Conservation (phyloP, 1,140 invertebrate genomes). For the Zaprionus africanus region DNA sequence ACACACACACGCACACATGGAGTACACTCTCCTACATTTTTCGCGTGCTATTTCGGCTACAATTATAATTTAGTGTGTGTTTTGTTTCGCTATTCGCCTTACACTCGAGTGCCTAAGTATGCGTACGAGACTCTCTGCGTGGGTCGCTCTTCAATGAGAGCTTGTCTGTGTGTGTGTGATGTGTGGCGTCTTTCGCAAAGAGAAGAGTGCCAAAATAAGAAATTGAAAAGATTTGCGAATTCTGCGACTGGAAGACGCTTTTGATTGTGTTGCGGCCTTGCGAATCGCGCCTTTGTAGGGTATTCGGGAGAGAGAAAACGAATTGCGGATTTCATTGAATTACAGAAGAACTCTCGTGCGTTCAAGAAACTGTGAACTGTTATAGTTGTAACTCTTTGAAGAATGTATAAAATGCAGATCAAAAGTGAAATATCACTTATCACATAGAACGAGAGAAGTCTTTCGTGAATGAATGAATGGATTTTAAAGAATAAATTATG, state of each 20-base stretch:
- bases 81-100: slow-evolving; percentile 43
- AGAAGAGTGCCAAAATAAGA: slow-evolving; percentile 7
- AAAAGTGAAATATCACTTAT: background rate
- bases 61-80: slow-evolving; percentile 50
- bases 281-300: slow-evolving; percentile 1
- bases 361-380: slow-evolving; percentile 5
- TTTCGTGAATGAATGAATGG: too few relatives aligned
- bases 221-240: slow-evolving; percentile 10
- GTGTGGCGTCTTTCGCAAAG: slow-evolving; percentile 2
- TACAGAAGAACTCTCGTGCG: background rate
- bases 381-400: background rate
- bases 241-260: slow-evolving; percentile 5
- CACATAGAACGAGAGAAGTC: background rate
- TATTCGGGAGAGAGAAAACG: slow-evolving; percentile 15
- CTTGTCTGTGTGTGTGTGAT: slow-evolving; percentile 22
- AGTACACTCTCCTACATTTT: slow-evolving; percentile 49
- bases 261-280: slow-evolving; percentile 9
- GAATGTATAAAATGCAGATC: background rate
- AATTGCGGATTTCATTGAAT: slow-evolving; percentile 7
- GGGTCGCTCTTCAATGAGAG: background rate
- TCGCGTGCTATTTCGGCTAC: slow-evolving; percentile 25
- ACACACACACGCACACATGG: background rate
- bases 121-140: background rate
- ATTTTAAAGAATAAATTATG: too few relatives aligned
- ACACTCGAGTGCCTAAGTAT: slow-evolving; percentile 5